Base-by-base conservation (phyloP, 2,797 vertebrate genomes). In the Hozukius guyotensis region DNA sequence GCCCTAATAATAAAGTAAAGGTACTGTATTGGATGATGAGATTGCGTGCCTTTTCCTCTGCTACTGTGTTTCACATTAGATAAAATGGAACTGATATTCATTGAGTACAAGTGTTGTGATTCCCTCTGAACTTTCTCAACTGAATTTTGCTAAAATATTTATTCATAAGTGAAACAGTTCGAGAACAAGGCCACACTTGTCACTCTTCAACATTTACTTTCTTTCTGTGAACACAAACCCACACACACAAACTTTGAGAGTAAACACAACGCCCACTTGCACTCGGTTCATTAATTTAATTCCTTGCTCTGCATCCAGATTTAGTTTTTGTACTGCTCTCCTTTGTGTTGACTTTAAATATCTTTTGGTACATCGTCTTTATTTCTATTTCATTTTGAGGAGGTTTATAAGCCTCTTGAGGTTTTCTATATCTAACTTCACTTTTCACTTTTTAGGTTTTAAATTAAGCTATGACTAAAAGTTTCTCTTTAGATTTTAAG, bases 201-300 rank as follows among this genome's bases (percentile, higher is more conserved):
- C 72, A 78, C 60, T 80, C 65, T 69, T 60, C 24, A 72, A 57
- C 55, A 24, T 85, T 77, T 71, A 56, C 73, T 74, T 20, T 78
- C 13, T n/a, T 32, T 59, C 25, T 18, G 8, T 72, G 32, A 75
- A 76, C 63, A 75, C 67, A 76, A 73, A 69, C 69, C 24, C 57
- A 65, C 57, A 66, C 38, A 31, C 60, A 63, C 42, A 70, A 6
- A 66, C 38, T 52, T 7, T 16, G 13, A 49, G n/a, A 62, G 67
- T 74, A 67, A 88, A 78, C 70, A 69, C 42, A 13, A 38, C 34
- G 20, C 77, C 75, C 56, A 68, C 83, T 57, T 61, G n/a, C n/a
- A 27, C 36, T 22, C 2, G 1, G 1, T 70, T 77, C 22, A 66
- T 86, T 87, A 53, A 61, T 80, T 84, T 63, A 34, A 61, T 38